phyloP scores from a whole-genome alignment of 2,797 vertebrate species.

The Echeneis naucrates region DNA sequence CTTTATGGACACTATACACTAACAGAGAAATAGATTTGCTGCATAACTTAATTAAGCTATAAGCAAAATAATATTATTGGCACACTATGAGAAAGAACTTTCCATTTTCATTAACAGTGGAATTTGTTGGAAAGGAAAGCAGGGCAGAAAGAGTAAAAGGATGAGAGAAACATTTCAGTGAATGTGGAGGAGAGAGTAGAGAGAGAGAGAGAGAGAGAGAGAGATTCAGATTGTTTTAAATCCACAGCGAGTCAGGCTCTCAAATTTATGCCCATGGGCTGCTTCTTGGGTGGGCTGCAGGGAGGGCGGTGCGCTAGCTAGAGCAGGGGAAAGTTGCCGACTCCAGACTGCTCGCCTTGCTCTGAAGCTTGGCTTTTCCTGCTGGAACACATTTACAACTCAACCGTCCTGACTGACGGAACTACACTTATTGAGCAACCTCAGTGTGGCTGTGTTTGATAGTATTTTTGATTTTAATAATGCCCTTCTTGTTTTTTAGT shows the following conservation, averaged over 20 bases:
- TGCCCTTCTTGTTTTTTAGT: conserved; percentile 8
- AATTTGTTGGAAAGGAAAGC: conserved; percentile 77
- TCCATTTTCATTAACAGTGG: conserved; percentile 81
- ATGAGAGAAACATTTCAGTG: conserved; percentile 68
- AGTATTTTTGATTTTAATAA: conserved; percentile 26
- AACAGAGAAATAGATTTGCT: conserved; percentile 53
- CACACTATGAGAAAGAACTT: conserved; percentile 69
- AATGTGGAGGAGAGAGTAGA: conserved; percentile 60
- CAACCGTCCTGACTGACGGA: conserved; percentile 64
- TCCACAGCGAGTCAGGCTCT: conserved; percentile 88
- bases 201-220: conserved; percentile 66
- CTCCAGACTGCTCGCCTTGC: conserved; percentile 82
- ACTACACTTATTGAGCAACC: conserved; percentile 56
- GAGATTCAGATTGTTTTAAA: conserved; percentile 88
- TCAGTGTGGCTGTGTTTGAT: conserved; percentile 2
- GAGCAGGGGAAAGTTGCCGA: conserved; percentile 83
- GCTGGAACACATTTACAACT: conserved; percentile 85
- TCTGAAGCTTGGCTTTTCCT: conserved; percentile 82
- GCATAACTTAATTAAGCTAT: conserved; percentile 73
- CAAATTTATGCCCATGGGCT: conserved; percentile 94
- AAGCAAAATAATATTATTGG: conserved; percentile 84
- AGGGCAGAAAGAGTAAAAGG: conserved; percentile 61
- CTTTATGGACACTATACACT: not conserved
- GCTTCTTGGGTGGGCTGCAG: conserved; percentile 96
- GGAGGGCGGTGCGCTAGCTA: conserved; percentile 79